Percentiles rank a stretch among this genome's conserved stretches.
Evolutionary conservation across 2,888 invertebrate genomes (phyloP).

Genomic region (Baronia brevicornis): DNA sequence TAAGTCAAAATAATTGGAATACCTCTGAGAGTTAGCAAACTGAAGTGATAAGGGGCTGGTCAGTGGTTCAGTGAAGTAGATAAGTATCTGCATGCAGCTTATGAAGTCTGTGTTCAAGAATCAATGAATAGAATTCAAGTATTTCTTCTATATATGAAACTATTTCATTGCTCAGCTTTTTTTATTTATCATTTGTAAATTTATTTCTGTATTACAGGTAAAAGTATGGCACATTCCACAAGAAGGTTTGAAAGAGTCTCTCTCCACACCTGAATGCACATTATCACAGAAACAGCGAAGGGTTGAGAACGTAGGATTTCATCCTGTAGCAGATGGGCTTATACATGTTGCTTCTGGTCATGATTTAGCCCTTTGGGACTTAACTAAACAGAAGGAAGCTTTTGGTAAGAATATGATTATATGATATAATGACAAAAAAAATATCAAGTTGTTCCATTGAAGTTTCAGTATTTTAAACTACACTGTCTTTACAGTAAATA

Average conservation of each 20-base stretch:
- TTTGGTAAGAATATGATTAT: slow-evolving; percentile 71
- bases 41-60: too few relatives aligned
- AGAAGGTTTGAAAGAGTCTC: slow-evolving; percentile 83
- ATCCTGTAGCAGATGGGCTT: slow-evolving; percentile 93
- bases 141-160: too few relatives aligned
- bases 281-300: slow-evolving; percentile 89
- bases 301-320: slow-evolving; percentile 93
- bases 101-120: too few relatives aligned
- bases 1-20: too few relatives aligned
- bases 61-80: too few relatives aligned
- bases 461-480: too few relatives aligned
- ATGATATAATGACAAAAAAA: slow-evolving; percentile 1
- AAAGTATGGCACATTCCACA: slow-evolving; percentile 94
- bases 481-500: slow-evolving; percentile 62
- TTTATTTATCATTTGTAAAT: too few relatives aligned
- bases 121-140: too few relatives aligned
- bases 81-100: too few relatives aligned
- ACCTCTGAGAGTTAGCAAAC: too few relatives aligned
- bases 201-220: slow-evolving; percentile 66
- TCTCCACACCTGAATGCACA: slow-evolving; percentile 86
- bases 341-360: slow-evolving; percentile 90
- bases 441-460: neutral
- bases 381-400: slow-evolving; percentile 86
- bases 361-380: slow-evolving; percentile 90
- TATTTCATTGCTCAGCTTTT: too few relatives aligned